Evolutionary conservation across 2,888 invertebrate species (phyloP), one percentile per base, ranked within the genome.

Genomic region (Heliconius sara): DNA sequence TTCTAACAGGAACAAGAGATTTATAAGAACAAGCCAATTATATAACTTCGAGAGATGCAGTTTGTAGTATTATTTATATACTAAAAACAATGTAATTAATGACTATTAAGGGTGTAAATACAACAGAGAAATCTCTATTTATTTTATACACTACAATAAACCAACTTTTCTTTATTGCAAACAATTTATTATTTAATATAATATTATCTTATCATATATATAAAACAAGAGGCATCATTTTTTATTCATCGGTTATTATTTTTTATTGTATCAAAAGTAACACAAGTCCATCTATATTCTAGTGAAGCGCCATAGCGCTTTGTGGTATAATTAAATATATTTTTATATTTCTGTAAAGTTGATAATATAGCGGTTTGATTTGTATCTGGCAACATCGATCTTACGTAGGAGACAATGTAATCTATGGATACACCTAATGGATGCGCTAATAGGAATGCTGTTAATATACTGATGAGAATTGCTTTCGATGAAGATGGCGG

Each of bases 391-490:
- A 88, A 84, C 85, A 94, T 88, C 10, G 92, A 92, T 76, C 87
- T 87, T 0, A 93, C 89, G 67, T 94, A 93, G 0, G 92, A 91
- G 0, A 91, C 88, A 0, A 93, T 85, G 77, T 93, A 91, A 77
- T 93, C 93, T 22, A 91, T 65, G 0, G 90, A 90, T 0, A 91
- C 93, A 0, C 93, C 93, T 0, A 91, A 84, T 0, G 93, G 93
- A 79, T 93, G 93, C 0, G 92, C 92, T 86, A 93, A 87, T 1
- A 93, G 89, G 87, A 93, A 93, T 2, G 92, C 90, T 10, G 93
- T 92, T 39, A 94, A 80, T n/a, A 93, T 87, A 80, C 92, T 91
- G 85, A 93, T 91, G 71, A 94, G 90, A 81, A 92, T 93, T 7
- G 92, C 93, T 78, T 93, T 93, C 12, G 89, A 87, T 6, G 88